A percentile compares a stretch with the other conserved stretches of the same genome.
phyloP scores from a whole-genome alignment of 2,888 invertebrate genomes.

The Petrolisthes manimaculis region DNA sequence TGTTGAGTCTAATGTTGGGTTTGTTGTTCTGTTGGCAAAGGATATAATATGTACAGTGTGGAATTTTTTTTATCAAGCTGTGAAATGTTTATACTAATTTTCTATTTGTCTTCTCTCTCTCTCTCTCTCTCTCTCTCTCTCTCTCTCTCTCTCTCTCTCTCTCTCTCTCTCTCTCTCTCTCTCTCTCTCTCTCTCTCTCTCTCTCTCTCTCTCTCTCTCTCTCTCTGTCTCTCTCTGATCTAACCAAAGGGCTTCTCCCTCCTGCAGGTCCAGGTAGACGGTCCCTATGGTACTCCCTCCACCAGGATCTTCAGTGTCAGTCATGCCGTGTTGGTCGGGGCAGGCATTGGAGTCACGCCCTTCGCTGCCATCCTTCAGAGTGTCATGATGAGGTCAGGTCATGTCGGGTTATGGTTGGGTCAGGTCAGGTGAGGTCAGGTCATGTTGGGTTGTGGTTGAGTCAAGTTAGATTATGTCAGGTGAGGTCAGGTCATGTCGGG shows the following conservation, averaged over 20 bases:
- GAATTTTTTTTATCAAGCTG: no score
- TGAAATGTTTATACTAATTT: no score
- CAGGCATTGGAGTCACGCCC: constrained; percentile 67
- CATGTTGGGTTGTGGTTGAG: not conserved
- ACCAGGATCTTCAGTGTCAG: constrained; percentile 71
- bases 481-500: not conserved
- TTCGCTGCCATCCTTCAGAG: constrained; percentile 67
- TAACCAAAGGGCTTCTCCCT: not conserved
- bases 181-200: no score
- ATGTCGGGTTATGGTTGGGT: not conserved
- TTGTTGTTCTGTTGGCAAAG: no score
- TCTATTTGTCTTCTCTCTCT: no score
- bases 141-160: no score
- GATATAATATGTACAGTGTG: no score
- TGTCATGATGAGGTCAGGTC: constrained; percentile 63
- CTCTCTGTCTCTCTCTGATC: not conserved
- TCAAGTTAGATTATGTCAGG: no score
- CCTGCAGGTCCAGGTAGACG: constrained; percentile 69
- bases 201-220: not conserved
- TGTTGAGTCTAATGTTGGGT: not conserved
- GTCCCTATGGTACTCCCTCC: constrained; percentile 72
- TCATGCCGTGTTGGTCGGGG: constrained; percentile 68
- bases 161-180: no score
- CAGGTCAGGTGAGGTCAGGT: not conserved
- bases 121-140: no score